Conservation (phyloP, 2,797 vertebrate species). For the Benthosema pterotum region DNA sequence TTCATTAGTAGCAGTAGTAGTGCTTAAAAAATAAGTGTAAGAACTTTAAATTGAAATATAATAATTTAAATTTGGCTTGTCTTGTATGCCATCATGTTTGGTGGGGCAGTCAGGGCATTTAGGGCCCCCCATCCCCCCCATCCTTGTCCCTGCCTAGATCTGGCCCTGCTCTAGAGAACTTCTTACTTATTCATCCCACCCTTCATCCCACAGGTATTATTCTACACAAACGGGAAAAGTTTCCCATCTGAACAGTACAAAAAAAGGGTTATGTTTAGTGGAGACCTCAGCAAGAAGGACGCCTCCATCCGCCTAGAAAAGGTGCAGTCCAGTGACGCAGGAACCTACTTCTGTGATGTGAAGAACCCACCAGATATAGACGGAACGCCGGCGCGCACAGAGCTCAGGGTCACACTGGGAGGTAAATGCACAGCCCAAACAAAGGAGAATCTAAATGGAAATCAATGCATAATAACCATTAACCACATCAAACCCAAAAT, state of each 20-base stretch:
- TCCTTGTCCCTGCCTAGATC: no score
- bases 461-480: no score
- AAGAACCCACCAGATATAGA: conserved; percentile 90
- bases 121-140: no score
- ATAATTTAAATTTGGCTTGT: no score
- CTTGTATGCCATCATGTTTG: no score
- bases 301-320: conserved; percentile 89
- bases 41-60: no score
- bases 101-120: no score
- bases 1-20: no score
- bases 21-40: no score
- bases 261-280: conserved; percentile 86
- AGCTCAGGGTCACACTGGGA: conserved; percentile 89
- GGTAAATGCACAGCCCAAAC: conserved; percentile 68
- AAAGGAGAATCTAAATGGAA: no score
- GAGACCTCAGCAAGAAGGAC: conserved; percentile 92
- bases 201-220: conserved; percentile 82
- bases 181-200: conserved; percentile 12
- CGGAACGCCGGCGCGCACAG: conserved; percentile 80
- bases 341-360: conserved; percentile 91
- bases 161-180: no score
- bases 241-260: conserved; percentile 81
- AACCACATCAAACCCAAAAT: no score
- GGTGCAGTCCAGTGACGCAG: conserved; percentile 90
- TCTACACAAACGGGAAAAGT: conserved; percentile 79